Evolutionary conservation across 2,888 invertebrate species (phyloP), one percentile per base, ranked within the genome.

Genomic region (Zonitis immaculata): DNA sequence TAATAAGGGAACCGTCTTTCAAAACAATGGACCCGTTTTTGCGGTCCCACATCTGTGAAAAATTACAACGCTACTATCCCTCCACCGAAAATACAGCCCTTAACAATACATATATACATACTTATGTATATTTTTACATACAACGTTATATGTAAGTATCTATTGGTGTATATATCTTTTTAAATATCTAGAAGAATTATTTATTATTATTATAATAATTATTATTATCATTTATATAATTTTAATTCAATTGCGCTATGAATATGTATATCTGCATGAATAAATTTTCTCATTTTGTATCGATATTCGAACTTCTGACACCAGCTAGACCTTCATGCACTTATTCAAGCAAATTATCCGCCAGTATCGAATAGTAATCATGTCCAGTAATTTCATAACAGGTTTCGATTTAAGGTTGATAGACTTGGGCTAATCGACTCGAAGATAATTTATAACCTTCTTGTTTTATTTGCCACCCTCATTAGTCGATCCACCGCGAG

Each of bases 341-440:
- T 66, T 69, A 63, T 65, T 66, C 66, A 70, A 61, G 69, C 73
- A 74, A 74, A 74, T 73, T 73, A 74, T 72, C 72, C 67, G 66
- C 67, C 68, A 66, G 67, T 67, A 69, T 64, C 66, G 68, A 66
- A 66, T 63, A 66, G 71, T 70, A 73, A 73, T 73, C 73, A 72
- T 68, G 71, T 71, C 66, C 70, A 66, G 70, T 73, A 73, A 74
- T 74, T 74, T 74, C 71, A 72, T 73, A 75, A 75, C 75, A 73
- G 74, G 75, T 74, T 75, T 72, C 68, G 72, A 73, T 74, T 73
- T 72, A 71, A 72, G 71, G 70, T 72, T 73, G 74, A 75, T 75
- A 73, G 73, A 73, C 72, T 73, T 66, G 68, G 69, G 67, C 72
- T 74, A 73, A 74, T 75, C 74, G 73, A 74, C 70, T 73, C 56